A percentile compares a stretch with the other conserved stretches of the same genome.
These are phyloP conservation scores for Lamproptera curius DNA, from an alignment of 2,888 invertebrate species.

Conservation along the genomic window DNA sequence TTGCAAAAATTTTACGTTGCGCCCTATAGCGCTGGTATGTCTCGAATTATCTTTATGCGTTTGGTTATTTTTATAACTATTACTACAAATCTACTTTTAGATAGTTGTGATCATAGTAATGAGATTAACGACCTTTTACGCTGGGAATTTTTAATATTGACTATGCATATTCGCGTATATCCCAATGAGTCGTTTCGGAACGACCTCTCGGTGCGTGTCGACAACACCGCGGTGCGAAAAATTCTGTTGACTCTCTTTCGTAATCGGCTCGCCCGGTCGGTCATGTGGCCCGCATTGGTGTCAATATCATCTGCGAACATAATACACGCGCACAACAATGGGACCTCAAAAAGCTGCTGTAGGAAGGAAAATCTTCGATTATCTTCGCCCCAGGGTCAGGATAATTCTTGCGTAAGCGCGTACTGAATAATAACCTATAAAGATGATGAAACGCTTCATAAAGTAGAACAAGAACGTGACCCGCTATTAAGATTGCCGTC, in stretches of 20 bases:
- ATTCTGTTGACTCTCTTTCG: slow-evolving; percentile 53
- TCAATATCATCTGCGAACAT: neutral
- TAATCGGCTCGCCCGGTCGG: slow-evolving; percentile 47
- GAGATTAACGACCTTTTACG: slow-evolving; percentile 17
- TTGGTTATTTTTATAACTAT: too few relatives aligned
- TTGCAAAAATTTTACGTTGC: slow-evolving; percentile 22
- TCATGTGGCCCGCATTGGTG: slow-evolving; percentile 17
- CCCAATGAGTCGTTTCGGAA: slow-evolving; percentile 34
- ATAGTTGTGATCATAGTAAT: slow-evolving; percentile 1
- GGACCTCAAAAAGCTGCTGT: slow-evolving; percentile 11
- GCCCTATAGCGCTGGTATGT: too few relatives aligned
- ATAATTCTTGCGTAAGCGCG: slow-evolving; percentile 16
- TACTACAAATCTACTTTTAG: too few relatives aligned
- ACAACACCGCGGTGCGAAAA: slow-evolving; percentile 48
- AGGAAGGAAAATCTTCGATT: slow-evolving; percentile 22
- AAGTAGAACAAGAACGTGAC: slow-evolving; percentile 18
- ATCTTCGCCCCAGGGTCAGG: slow-evolving; percentile 11
- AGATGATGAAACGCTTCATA: slow-evolving; percentile 14
- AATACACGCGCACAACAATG: neutral
- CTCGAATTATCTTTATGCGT: too few relatives aligned
- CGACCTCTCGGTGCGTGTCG: slow-evolving; percentile 46
- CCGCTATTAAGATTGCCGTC: slow-evolving; percentile 11
- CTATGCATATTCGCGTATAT: slow-evolving; percentile 24
- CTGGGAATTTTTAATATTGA: slow-evolving; percentile 31
- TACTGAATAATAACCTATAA: slow-evolving; percentile 12